phyloP scores from a whole-genome alignment of 1,140 invertebrate species.

The Acromyrmex heyeri region DNA sequence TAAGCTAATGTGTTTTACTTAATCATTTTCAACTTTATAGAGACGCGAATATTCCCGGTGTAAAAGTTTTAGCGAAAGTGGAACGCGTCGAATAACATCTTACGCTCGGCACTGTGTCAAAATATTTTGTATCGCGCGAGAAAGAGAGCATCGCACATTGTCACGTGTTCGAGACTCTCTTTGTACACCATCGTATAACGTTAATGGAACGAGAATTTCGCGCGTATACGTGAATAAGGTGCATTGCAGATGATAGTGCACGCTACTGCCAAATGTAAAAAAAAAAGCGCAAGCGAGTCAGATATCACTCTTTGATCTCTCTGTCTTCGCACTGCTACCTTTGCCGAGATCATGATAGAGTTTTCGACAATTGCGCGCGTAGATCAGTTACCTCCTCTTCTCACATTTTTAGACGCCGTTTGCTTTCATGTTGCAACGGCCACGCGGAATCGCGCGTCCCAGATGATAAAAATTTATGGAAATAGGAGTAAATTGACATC shows the following conservation, averaged over 20 bases:
- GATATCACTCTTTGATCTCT: constrained; percentile 48
- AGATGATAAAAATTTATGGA: constrained; percentile 60
- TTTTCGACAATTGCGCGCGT: constrained; percentile 58
- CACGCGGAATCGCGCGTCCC: constrained; percentile 13
- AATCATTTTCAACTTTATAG: constrained; percentile 24
- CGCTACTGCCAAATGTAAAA: not conserved
- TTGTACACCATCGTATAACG: constrained; percentile 32
- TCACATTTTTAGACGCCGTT: not conserved
- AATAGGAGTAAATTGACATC: constrained; percentile 52
- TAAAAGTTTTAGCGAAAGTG: constrained; percentile 21
- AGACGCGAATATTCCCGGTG: not conserved
- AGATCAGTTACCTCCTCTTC: constrained; percentile 21
- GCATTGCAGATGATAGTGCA: constrained; percentile 40
- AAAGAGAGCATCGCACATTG: constrained; percentile 36
- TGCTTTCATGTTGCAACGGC: constrained; percentile 18
- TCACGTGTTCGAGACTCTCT: constrained; percentile 28
- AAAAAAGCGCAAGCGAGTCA: constrained; percentile 8
- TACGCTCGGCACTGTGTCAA: constrained; percentile 3
- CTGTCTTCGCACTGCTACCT: constrained; percentile 33
- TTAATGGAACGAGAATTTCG: constrained; percentile 62
- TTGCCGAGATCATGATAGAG: constrained; percentile 50
- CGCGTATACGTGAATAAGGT: constrained; percentile 26
- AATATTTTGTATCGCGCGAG: constrained; percentile 40
- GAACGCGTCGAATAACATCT: not conserved
- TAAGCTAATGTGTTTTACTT: constrained; percentile 43